Percentiles rank a stretch among this genome's conserved stretches.
Evolutionary conservation across 2,797 vertebrate species (phyloP).

Genomic region (Dicrostonyx torquatus): DNA sequence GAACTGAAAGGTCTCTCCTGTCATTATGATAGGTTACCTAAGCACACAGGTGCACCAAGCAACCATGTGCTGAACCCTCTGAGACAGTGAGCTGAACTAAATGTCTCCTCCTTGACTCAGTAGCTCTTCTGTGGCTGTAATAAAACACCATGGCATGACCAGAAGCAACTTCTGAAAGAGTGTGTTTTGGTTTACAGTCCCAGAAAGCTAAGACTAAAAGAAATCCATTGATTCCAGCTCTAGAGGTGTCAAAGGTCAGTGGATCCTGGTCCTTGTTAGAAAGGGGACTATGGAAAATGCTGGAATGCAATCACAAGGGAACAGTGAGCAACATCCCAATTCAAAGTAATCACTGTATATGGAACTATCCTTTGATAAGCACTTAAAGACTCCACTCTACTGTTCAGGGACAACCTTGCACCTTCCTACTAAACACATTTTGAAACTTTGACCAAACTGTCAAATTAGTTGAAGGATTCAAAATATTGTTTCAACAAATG

Average conservation of each 20-base stretch:
- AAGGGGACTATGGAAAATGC: not conserved
- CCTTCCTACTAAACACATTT: not conserved
- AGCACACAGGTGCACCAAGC: not conserved
- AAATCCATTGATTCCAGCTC: not conserved
- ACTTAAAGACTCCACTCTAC: not conserved
- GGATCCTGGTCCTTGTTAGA: not conserved
- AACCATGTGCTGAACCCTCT: not conserved
- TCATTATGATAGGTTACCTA: not conserved
- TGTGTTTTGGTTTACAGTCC: not conserved
- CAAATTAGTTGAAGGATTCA: not conserved
- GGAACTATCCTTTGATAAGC: not conserved
- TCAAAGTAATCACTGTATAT: not conserved
- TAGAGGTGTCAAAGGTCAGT: not conserved
- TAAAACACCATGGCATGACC: not conserved
- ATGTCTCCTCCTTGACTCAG: not conserved
- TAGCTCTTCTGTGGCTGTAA: not conserved
- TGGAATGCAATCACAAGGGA: not conserved
- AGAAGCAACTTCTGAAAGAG: not conserved
- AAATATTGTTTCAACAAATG: not conserved
- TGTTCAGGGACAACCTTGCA: not conserved
- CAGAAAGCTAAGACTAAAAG: not conserved
- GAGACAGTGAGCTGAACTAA: not conserved
- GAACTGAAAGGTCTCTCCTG: not conserved
- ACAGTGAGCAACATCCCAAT: fast-evolving
- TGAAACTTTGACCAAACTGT: not conserved